These are phyloP conservation scores for Mionectes macconnelli DNA, from an alignment of 2,113 vertebrate species.

Conservation along the genomic window DNA sequence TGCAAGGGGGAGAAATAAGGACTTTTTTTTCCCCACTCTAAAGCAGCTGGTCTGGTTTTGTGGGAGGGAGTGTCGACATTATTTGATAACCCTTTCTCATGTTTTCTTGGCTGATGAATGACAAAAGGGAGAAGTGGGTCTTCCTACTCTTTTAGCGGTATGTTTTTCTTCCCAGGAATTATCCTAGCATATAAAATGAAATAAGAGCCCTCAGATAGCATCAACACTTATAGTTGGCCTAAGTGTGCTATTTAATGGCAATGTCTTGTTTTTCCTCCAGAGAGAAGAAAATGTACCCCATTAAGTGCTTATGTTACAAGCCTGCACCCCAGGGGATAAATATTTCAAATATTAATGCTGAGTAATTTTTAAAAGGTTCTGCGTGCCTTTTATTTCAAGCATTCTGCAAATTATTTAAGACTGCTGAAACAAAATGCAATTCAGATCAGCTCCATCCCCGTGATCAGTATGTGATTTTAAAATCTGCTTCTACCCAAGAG, in stretches of 20 bases:
- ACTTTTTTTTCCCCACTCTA: not conserved
- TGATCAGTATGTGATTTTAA: not conserved
- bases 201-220: conserved; percentile 26
- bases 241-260: conserved; percentile 34
- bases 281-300: conserved; percentile 52
- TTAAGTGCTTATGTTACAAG: conserved; percentile 40
- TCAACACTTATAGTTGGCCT: not conserved
- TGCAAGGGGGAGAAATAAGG: not conserved
- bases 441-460: not conserved
- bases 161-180: conserved; percentile 18
- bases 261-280: conserved; percentile 25
- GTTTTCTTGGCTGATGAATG: not conserved
- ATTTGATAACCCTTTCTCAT: not conserved
- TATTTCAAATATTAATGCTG: conserved; percentile 55
- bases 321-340: conserved; percentile 20
- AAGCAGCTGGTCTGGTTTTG: not conserved
- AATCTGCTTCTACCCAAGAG: not conserved
- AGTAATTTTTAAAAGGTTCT: conserved; percentile 55
- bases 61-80: not conserved
- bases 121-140: not conserved
- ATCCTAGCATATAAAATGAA: conserved; percentile 28
- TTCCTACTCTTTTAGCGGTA: not conserved
- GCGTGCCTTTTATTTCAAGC: conserved; percentile 11
- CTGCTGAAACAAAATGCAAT: not conserved
- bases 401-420: conserved; percentile 35